Evolutionary conservation across 2,797 vertebrate genomes (phyloP), one percentile per base, ranked within the genome.

Genomic region (Pipistrellus pygmaeus): DNA sequence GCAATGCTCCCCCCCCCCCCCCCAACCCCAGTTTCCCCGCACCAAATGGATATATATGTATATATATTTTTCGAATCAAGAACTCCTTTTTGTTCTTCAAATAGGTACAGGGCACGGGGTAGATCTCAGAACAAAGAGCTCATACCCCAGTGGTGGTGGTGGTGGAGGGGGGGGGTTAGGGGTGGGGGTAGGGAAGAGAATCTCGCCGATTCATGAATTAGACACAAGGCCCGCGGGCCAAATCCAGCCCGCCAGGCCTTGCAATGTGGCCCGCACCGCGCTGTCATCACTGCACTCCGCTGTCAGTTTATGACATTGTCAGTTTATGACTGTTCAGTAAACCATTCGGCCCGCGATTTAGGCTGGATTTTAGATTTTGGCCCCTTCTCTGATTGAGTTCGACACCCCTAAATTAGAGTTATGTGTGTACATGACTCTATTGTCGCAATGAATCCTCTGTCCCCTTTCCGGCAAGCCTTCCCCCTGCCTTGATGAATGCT

Each of bases 21-120:
- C 4, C 38, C 38, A 4, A 3, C 5, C 38, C 38, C 38, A 5
- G 38, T 38, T 38, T 5, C 38, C 38, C 38, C 38, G 38, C 38
- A 5, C 38, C 38, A 38, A 38, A 38, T 38, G 38, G 38, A 38
- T 38, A 97, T 96, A 46, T 46, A 46, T 46, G 12, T 46, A 35
- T 35, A 35, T 35, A 35, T 35, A 35, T 35, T 35, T 35, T 35
- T 35, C 96, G 96, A 82, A 97, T 96, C 96, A 95, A 95, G 90
- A 95, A 94, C 85, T 85, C 82, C 90, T 75, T 92, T 96, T 97
- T 96, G 96, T 95, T 97, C 93, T 75, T 95, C 23, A 83, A 85
- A 82, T 92, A 38, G 53, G 66, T 88, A 69, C 38, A 46, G 23
- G 48, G 82, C 48, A 75, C 60, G 15, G 75, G 66, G 55, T 92